Percentiles rank a stretch among this genome's conserved stretches.
These are phyloP conservation scores for Brachyhypopomus occidentalis DNA, from an alignment of 2,113 vertebrate genomes.

Conservation along the genomic window DNA sequence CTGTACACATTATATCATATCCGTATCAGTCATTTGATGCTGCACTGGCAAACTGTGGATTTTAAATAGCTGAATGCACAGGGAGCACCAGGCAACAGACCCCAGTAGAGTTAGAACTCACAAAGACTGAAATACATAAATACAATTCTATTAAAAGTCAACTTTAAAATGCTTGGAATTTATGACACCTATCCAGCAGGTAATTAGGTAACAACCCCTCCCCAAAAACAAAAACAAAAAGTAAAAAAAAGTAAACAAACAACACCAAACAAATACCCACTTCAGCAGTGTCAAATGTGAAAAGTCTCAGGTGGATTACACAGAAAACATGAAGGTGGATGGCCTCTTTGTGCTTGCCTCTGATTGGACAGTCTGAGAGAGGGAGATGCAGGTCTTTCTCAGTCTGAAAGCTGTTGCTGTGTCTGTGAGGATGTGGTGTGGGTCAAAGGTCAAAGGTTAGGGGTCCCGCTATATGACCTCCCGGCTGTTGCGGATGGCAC, in stretches of 20 bases:
- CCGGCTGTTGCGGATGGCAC: slow-evolving; percentile 89
- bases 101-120: slow-evolving; percentile 3
- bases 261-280: background rate
- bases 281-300: too few relatives aligned
- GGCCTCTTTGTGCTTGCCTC: background rate
- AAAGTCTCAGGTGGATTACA: background rate
- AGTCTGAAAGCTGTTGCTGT: slow-evolving; percentile 17
- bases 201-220: background rate
- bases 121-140: background rate
- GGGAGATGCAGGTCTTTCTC: slow-evolving; percentile 4
- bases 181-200: slow-evolving; percentile 45
- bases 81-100: background rate
- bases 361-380: slow-evolving; percentile 4
- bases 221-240: background rate
- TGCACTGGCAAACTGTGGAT: slow-evolving; percentile 1
- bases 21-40: slow-evolving; percentile 42
- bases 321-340: background rate
- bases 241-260: background rate
- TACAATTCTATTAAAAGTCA: background rate
- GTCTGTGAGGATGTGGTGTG: slow-evolving; percentile 4
- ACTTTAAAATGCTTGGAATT: background rate
- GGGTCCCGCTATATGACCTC: slow-evolving; percentile 77
- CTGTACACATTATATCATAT: slow-evolving; percentile 49
- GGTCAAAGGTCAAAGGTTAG: slow-evolving; percentile 17
- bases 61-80: slow-evolving; percentile 27